These are phyloP conservation scores for Pectinophora gossypiella DNA, from an alignment of 1,140 invertebrate genomes.

Conservation along the genomic window DNA sequence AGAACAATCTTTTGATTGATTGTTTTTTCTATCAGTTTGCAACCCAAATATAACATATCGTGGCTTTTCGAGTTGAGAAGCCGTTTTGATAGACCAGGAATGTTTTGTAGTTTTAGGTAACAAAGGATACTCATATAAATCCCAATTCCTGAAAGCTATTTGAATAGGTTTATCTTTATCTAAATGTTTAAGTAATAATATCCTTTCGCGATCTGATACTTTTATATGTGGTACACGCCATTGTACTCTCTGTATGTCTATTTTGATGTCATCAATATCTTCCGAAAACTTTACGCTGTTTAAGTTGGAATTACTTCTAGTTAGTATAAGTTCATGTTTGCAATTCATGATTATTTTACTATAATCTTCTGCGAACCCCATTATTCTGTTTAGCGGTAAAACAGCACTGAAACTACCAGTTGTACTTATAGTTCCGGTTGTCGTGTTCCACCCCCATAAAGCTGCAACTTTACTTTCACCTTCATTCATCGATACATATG, in stretches of 20 bases:
- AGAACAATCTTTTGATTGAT: slow-evolving; percentile 6
- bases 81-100: slow-evolving; percentile 38
- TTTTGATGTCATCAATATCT: slow-evolving; percentile 1
- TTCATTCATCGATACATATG: slow-evolving; percentile 21
- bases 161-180: slow-evolving; percentile 23
- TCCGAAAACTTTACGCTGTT: slow-evolving; percentile 10
- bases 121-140: slow-evolving; percentile 47
- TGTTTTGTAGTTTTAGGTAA: slow-evolving; percentile 30
- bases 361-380: slow-evolving; percentile 71
- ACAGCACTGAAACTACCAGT: slow-evolving; percentile 42
- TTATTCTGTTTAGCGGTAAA: slow-evolving; percentile 49
- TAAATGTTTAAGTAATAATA: slow-evolving; percentile 23
- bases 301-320: slow-evolving; percentile 35
- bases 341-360: slow-evolving; percentile 58
- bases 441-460: slow-evolving; percentile 15
- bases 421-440: slow-evolving; percentile 2
- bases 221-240: slow-evolving; percentile 23
- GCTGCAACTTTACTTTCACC: slow-evolving; percentile 11
- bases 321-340: slow-evolving; percentile 66
- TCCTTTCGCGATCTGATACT: slow-evolving; percentile 21
- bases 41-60: slow-evolving; percentile 21
- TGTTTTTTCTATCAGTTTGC: slow-evolving; percentile 11
- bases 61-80: slow-evolving; percentile 33
- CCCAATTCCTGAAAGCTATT: slow-evolving; percentile 45
- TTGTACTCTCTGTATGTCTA: slow-evolving; percentile 15